Conservation (phyloP, 2,113 vertebrate species). For the Nannobrachium achirus region DNA sequence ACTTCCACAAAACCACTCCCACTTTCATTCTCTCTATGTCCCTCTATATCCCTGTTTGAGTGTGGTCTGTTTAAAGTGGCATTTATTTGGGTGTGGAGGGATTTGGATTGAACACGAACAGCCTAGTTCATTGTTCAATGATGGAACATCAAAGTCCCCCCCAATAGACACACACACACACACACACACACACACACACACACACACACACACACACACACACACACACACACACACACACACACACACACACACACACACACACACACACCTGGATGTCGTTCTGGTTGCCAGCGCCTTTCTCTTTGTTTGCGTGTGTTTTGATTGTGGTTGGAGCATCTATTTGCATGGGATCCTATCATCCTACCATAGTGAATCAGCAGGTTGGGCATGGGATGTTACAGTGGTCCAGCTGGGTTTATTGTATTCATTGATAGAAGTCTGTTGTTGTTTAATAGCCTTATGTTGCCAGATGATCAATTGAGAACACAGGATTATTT, state of each 20-base stretch:
- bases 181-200: not conserved
- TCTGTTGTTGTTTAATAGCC: not conserved
- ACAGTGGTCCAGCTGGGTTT: slow-evolving; percentile 32
- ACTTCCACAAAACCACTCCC: not conserved
- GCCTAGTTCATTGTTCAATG: not conserved
- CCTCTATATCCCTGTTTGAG: not conserved
- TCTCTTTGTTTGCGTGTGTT: slow-evolving; percentile 45
- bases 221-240: not conserved
- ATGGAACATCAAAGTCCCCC: slow-evolving; percentile 13
- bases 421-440: not conserved
- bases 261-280: slow-evolving; percentile 10
- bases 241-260: not conserved
- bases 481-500: too few species aligned
- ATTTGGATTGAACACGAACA: slow-evolving; percentile 7
- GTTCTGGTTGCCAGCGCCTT: slow-evolving; percentile 20
- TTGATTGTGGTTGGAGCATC: slow-evolving; percentile 26
- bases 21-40: not conserved
- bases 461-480: slow-evolving; percentile 8
- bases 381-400: slow-evolving; percentile 32
- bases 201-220: not conserved
- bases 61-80: slow-evolving; percentile 3
- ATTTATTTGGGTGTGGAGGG: slow-evolving; percentile 3
- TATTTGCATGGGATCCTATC: slow-evolving; percentile 62
- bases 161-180: slow-evolving; percentile 33
- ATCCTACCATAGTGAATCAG: slow-evolving; percentile 55